phyloP scores from a whole-genome alignment of 2,797 vertebrate genomes.

The Chelmon rostratus region DNA sequence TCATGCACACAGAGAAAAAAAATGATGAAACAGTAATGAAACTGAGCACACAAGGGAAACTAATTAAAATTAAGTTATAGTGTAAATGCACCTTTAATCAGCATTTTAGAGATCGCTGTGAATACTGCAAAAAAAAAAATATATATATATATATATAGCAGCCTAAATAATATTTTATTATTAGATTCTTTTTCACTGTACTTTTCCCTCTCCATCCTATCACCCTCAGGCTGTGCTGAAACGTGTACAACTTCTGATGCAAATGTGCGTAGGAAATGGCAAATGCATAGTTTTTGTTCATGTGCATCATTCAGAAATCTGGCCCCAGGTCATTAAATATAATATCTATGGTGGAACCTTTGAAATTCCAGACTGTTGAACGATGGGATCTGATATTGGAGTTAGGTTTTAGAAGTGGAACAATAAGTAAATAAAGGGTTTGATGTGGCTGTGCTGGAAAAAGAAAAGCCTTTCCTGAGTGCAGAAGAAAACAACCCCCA shows the following conservation, averaged over 20 bases:
- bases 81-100: neutral
- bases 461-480: constrained; percentile 25
- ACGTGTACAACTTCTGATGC: neutral
- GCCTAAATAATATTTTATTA: neutral
- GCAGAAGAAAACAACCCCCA: constrained; percentile 26
- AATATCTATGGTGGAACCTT: neutral
- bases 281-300: neutral
- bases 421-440: constrained; percentile 11
- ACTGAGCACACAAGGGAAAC: neutral
- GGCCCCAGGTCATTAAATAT: neutral
- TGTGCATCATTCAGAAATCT: neutral
- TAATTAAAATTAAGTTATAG: neutral
- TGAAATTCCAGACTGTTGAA: neutral
- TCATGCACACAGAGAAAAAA: neutral
- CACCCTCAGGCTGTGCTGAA: neutral
- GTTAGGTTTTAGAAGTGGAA: neutral
- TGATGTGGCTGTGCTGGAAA: neutral
- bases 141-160: too few species aligned
- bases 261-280: neutral
- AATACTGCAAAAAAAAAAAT: neutral
- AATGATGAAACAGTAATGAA: neutral
- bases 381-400: neutral
- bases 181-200: neutral
- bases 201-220: neutral
- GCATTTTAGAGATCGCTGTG: neutral